Conservation (phyloP, 2,113 vertebrate species). For the Tursiops truncatus region DNA sequence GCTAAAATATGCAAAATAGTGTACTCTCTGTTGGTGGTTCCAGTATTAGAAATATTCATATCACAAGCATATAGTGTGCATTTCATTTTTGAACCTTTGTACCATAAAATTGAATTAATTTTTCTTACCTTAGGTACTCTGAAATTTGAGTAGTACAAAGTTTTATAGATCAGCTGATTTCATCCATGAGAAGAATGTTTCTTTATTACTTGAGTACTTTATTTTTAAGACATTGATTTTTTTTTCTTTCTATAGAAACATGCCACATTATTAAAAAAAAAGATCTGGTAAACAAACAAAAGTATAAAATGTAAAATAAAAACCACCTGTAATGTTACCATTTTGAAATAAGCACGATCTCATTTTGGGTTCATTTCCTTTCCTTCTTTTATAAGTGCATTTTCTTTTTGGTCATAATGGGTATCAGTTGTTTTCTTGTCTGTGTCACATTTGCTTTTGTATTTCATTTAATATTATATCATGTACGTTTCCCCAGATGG, state of each 20-base stretch:
- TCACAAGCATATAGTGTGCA: conserved; percentile 36
- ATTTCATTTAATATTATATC: conserved; percentile 33
- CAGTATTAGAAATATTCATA: conserved; percentile 51
- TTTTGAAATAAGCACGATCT: conserved; percentile 14
- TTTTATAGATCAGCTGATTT: conserved; percentile 55
- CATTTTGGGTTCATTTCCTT: neutral
- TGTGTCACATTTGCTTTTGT: neutral
- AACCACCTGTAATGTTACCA: neutral
- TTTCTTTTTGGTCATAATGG: neutral
- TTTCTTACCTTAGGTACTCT: conserved; percentile 68
- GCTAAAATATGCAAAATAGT: conserved; percentile 61
- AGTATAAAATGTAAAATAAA: conserved; percentile 43
- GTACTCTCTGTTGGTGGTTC: neutral
- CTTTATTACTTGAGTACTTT: conserved; percentile 40
- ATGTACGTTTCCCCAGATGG: neutral
- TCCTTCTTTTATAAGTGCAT: neutral
- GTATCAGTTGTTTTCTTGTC: neutral
- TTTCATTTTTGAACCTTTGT: conserved; percentile 63
- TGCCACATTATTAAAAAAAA: neutral
- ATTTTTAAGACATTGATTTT: conserved; percentile 35
- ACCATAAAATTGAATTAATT: conserved; percentile 71
- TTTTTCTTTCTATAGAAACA: conserved; percentile 29
- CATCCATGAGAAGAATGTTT: conserved; percentile 38
- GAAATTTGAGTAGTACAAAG: conserved; percentile 53
- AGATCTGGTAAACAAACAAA: neutral